phyloP scores from a whole-genome alignment of 2,888 invertebrate species.

The Cephus nigrinus region DNA sequence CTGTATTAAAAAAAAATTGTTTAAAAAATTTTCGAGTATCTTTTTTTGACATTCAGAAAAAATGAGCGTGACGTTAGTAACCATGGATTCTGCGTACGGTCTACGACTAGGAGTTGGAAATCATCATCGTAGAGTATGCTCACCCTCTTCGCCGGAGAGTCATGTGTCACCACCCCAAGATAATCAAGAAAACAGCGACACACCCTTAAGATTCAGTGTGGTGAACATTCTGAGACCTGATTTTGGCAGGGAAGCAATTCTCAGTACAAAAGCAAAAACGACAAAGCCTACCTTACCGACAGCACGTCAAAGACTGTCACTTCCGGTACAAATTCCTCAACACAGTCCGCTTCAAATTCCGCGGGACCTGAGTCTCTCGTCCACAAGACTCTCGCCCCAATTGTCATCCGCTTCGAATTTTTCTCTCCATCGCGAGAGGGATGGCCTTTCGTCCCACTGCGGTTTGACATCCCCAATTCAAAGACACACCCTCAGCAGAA shows the following conservation, averaged over 20 bases:
- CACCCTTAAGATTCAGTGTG: conserved; percentile 80
- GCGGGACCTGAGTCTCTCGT: conserved; percentile 47
- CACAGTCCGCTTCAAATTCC: conserved; percentile 44
- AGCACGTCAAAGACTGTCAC: conserved; percentile 24
- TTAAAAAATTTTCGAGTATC: background rate
- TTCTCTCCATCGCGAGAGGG: conserved; percentile 39
- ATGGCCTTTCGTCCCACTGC: conserved; percentile 43
- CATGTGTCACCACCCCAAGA: conserved; percentile 15
- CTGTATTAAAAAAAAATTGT: background rate
- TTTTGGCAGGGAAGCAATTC: conserved; percentile 81
- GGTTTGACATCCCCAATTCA: conserved; percentile 51
- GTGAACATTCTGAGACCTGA: conserved; percentile 89
- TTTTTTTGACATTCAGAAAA: background rate
- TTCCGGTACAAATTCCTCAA: conserved; percentile 27
- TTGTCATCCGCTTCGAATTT: background rate
- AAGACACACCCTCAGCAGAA: conserved; percentile 53
- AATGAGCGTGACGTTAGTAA: conserved; percentile 58
- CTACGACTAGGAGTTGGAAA: conserved; percentile 44
- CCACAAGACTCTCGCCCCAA: conserved; percentile 44
- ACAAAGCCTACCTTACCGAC: conserved; percentile 43
- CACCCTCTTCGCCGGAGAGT: conserved; percentile 23
- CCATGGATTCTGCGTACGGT: conserved; percentile 56
- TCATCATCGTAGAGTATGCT: conserved; percentile 28
- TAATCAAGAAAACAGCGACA: conserved; percentile 30
- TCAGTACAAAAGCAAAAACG: conserved; percentile 69